phyloP scores from a whole-genome alignment of 2,797 vertebrate species.

The Anniella stebbinsi region DNA sequence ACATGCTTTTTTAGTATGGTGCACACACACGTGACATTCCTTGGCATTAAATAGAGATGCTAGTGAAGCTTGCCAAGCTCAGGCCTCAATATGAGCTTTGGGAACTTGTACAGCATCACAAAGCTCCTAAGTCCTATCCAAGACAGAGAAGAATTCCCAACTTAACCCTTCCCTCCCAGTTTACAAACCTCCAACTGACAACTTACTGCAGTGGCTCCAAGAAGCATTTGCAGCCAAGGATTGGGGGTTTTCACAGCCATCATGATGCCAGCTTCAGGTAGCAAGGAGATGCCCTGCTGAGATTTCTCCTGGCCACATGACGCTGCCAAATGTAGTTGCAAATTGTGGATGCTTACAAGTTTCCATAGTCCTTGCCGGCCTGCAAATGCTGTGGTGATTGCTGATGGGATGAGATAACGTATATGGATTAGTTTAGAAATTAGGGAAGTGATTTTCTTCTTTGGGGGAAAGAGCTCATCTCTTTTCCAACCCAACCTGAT shows the following conservation, averaged over 20 bases:
- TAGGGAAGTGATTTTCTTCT: neutral
- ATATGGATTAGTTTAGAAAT: neutral
- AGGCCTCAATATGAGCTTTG: neutral
- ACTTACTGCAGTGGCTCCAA: neutral
- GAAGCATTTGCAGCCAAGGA: neutral
- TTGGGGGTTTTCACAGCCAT: no score
- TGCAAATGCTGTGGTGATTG: neutral
- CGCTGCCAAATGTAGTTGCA: neutral
- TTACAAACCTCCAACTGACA: neutral
- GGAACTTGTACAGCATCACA: neutral
- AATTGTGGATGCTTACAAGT: neutral
- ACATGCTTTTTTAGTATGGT: neutral
- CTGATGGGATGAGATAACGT: neutral
- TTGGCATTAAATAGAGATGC: neutral
- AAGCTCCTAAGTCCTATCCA: neutral
- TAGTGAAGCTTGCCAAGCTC: neutral
- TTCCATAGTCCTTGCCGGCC: neutral
- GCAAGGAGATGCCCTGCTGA: neutral
- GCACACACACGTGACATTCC: no score
- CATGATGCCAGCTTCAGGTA: neutral
- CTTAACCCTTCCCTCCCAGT: neutral
- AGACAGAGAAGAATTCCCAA: neutral
- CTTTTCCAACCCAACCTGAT: neutral
- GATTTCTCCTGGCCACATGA: neutral
- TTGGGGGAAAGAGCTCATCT: neutral